These are phyloP conservation scores for Augochlora pura DNA, from an alignment of 1,140 invertebrate genomes.

Conservation along the genomic window DNA sequence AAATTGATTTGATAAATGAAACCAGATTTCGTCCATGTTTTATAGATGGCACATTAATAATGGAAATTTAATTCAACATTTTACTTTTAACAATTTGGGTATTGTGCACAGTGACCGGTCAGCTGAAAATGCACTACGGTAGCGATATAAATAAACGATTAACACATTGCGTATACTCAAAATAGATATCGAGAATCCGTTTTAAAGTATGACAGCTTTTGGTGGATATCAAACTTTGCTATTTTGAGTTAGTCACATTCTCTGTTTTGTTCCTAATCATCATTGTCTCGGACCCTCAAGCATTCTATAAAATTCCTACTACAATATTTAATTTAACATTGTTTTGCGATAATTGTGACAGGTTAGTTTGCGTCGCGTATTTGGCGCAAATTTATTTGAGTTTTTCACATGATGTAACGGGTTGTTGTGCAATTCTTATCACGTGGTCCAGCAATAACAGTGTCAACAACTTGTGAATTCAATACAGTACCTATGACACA, in stretches of 20 bases:
- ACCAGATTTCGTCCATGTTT: conserved; percentile 78
- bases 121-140: conserved; percentile 64
- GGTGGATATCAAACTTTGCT: neutral
- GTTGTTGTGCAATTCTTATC: conserved; percentile 34
- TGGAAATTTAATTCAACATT: conserved; percentile 29
- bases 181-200: conserved; percentile 70
- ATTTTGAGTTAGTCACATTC: too few relatives aligned
- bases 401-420: conserved; percentile 50
- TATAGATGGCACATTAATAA: conserved; percentile 5
- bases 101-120: conserved; percentile 17
- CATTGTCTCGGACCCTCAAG: neutral
- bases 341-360: neutral
- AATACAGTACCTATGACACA: too few relatives aligned
- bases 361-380: conserved; percentile 41
- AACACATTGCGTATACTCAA: conserved; percentile 71
- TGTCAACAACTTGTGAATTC: neutral
- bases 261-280: neutral
- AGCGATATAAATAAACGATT: conserved; percentile 78
- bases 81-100: conserved; percentile 18
- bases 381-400: conserved; percentile 41
- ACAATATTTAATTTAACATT: neutral
- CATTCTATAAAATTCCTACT: neutral
- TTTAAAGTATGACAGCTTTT: conserved; percentile 17
- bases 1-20: conserved; percentile 72
- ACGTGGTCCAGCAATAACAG: neutral